Percentiles rank a stretch among this genome's conserved stretches.
Conservation (phyloP, 2,797 vertebrate genomes). For the Sebastolobus alascanus region DNA sequence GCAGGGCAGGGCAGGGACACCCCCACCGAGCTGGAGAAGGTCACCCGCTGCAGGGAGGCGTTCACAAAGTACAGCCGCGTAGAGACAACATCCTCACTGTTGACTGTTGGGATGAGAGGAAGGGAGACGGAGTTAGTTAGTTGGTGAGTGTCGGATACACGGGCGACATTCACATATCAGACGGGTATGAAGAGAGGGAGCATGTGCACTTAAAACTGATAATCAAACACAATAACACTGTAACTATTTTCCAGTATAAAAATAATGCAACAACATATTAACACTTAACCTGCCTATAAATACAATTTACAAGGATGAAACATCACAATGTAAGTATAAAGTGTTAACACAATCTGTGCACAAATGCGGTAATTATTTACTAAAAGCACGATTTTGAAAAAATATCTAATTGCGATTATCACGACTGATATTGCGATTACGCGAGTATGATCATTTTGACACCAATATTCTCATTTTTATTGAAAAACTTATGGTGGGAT, state of each 20-base stretch:
- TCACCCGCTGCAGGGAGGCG: conserved; percentile 98
- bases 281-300: background rate
- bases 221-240: background rate
- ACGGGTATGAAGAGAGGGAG: conserved; percentile 7
- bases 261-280: background rate
- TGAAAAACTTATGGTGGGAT: too few species aligned
- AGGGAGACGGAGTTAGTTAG: conserved; percentile 44
- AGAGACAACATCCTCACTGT: conserved; percentile 94
- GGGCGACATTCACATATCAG: background rate
- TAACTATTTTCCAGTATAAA: background rate
- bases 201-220: background rate
- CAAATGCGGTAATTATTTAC: background rate
- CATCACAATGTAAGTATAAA: background rate
- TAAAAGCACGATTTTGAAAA: too few species aligned
- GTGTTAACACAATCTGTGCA: background rate
- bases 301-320: background rate
- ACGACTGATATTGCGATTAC: too few species aligned
- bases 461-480: too few species aligned
- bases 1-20: conserved; percentile 99
- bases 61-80: conserved; percentile 99
- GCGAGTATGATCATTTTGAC: too few species aligned
- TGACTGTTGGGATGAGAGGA: conserved; percentile 84
- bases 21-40: conserved; percentile 99
- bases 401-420: too few species aligned
- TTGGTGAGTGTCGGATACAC: conserved; percentile 24